Base-by-base conservation (phyloP, 2,113 vertebrate genomes). In the Misgurnus anguillicaudatus region DNA sequence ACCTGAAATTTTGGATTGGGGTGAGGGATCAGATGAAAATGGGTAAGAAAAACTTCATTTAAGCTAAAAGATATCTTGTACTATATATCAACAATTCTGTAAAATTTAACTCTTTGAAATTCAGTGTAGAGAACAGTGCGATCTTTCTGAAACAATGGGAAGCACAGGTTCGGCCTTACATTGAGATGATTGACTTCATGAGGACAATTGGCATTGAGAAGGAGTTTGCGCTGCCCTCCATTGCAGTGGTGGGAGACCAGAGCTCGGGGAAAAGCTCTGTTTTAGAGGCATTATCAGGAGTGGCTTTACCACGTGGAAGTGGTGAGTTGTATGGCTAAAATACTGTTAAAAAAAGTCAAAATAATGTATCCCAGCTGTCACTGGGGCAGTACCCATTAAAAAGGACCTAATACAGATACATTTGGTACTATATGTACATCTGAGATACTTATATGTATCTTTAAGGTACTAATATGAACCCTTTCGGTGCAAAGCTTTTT, bases 221-320 rank as follows among this genome's bases (percentile, higher is more conserved):
- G 41, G 87, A 88, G 14, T 67, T 88, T 39, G 63, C 77, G 3
- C 70, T 87, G 57, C 87, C 87, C 0, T 11, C 87, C 21, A 86
- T 88, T 14, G 87, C 87, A 7, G 87, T 88, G 63, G 86, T 85
- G 5, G 87, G 87, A 57, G 87, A 88, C 78, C 87, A 89, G 67
- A 89, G 88, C 61, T 88, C 88, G 0, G 88, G 88, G 42, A 89
- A 89, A 75, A 89, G 88, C 76, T 89, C 88, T 3, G 88, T 89
- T 55, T 65, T 89, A 65, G 88, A 89, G 78, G 83, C 88, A 3
- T 68, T 89, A 5, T 89, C 88, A 42, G 88, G 88, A 21, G 88
- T 89, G 69, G 78, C 83, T 9, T 80, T 89, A 60, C 88, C 88
- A 63, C 83, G 87, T 60, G 88, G 87, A 9, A 88, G 65, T 51